A percentile compares a stretch with the other conserved stretches of the same genome.
Evolutionary conservation across 23 tunicate genomes (phyloP).

Genomic region (Ciona savignyi): DNA sequence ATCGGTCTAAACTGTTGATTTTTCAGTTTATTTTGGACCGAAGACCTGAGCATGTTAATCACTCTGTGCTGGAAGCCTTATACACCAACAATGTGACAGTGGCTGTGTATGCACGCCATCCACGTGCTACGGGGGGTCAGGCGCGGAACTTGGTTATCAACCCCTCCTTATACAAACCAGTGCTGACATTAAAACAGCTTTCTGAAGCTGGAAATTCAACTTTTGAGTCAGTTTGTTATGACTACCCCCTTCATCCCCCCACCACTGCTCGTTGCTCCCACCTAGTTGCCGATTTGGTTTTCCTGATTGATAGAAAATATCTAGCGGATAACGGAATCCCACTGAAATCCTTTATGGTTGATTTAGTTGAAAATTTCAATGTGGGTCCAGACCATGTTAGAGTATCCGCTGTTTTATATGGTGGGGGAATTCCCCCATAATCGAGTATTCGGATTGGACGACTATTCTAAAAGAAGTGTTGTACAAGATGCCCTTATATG

Average conservation of each 20-base stretch:
- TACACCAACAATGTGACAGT: neutral
- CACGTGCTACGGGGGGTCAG: slow-evolving; percentile 4
- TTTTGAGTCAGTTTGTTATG: slow-evolving; percentile 4
- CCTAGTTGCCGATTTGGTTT: slow-evolving; percentile 28
- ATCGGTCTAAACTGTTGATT: neutral
- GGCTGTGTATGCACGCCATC: slow-evolving; percentile 7
- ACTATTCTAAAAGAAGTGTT: neutral
- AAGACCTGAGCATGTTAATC: slow-evolving; percentile 2
- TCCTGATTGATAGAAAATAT: slow-evolving; percentile 16
- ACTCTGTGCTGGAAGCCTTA: neutral
- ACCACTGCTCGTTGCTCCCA: slow-evolving; percentile 2
- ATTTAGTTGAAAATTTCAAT: neutral
- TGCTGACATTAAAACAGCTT: slow-evolving; percentile 5
- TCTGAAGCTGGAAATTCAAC: neutral
- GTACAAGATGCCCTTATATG: slow-evolving; percentile 1
- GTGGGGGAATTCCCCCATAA: slow-evolving; percentile 4
- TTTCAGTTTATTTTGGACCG: slow-evolving; percentile 6
- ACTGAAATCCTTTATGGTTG: neutral
- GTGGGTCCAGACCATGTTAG: neutral
- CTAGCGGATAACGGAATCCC: neutral
- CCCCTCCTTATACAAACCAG: slow-evolving; percentile 1
- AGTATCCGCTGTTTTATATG: slow-evolving; percentile 8
- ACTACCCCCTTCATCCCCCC: slow-evolving; percentile 2
- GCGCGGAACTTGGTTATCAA: slow-evolving; percentile 11
- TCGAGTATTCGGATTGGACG: slow-evolving; percentile 6